phyloP scores from a whole-genome alignment of 2,888 invertebrate species.

The Lasioglossum malachurum region DNA sequence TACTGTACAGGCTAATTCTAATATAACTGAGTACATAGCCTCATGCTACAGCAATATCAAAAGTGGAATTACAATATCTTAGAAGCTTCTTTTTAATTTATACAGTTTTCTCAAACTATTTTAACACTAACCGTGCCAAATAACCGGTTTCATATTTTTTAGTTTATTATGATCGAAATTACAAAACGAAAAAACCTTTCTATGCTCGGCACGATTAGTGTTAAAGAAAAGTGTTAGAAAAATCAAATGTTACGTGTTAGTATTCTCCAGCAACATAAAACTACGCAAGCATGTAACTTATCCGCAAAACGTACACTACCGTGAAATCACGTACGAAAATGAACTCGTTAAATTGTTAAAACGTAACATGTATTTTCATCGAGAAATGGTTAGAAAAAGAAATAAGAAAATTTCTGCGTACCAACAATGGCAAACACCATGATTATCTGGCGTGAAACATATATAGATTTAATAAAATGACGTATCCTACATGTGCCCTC shows the following conservation, averaged over 20 bases:
- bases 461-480: not conserved
- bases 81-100: not conserved
- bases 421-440: slow-evolving; percentile 10
- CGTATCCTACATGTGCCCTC: slow-evolving; percentile 12
- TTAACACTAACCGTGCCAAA: too few species aligned
- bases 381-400: not conserved
- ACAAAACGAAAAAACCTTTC: too few species aligned
- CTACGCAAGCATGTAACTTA: not conserved
- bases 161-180: too few species aligned
- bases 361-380: not conserved
- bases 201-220: too few species aligned
- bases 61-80: not conserved
- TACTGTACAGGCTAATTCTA: not conserved
- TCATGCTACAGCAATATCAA: not conserved
- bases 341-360: not conserved
- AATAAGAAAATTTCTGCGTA: not conserved
- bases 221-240: too few species aligned
- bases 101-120: not conserved
- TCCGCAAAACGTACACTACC: too few species aligned
- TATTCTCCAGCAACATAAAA: not conserved
- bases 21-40: not conserved
- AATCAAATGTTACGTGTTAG: not conserved
- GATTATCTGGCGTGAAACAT: slow-evolving; percentile 3
- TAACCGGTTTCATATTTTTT: too few species aligned
- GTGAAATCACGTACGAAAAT: not conserved